Base-by-base conservation (phyloP, 2,888 invertebrate genomes). In the Mesorhabditis spiculigera region DNA sequence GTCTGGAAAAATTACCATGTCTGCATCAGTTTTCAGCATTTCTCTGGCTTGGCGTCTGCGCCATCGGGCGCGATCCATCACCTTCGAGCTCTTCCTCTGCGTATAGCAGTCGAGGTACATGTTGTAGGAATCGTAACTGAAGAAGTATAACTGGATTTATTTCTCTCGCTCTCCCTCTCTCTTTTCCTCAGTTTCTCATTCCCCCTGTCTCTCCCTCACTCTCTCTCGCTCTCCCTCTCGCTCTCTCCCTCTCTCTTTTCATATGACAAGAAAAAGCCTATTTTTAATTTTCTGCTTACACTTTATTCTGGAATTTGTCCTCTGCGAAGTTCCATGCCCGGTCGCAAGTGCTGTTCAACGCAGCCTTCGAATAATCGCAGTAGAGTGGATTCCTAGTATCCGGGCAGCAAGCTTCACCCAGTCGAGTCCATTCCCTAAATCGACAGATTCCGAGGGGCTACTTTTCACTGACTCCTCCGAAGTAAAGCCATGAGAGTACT, bases 401-500 rank as follows among this genome's bases (percentile, higher is more conserved):
- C n/a, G 73, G 64, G 28, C 72, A 73, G 58, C 81, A 81, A 71
- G 78, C 79, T 4, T 68, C 68, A 63, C 73, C 73, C 13, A 81
- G 74, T 42, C 70, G 65, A 63, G 77, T 77, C 77, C 77, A 79
- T 65, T 76, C 74, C 43, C 78, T 80, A 66, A 68, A 77, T 61
- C 4, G n/a, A n/a, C n/a, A 1, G 0, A 50, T 3, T 50, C 0
- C 58, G 3, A 50, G n/a, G 58, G 58, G 2, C n/a, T 50, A 28
- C 63, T 3, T 63, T 63, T 3, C 41, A 65, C 74, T 73, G 43
- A 80, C 79, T 75, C 75, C 4, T 75, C n/a, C 63, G 75, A 76
- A 63, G 74, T 80, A 64, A 82, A 73, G 13, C 80, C 81, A 63
- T 78, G 68, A 62, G 80, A 79, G 65, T 79, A 79, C 50, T 78